These are phyloP conservation scores for Alfaro cultratus DNA, from an alignment of 2,797 vertebrate genomes.

Conservation along the genomic window DNA sequence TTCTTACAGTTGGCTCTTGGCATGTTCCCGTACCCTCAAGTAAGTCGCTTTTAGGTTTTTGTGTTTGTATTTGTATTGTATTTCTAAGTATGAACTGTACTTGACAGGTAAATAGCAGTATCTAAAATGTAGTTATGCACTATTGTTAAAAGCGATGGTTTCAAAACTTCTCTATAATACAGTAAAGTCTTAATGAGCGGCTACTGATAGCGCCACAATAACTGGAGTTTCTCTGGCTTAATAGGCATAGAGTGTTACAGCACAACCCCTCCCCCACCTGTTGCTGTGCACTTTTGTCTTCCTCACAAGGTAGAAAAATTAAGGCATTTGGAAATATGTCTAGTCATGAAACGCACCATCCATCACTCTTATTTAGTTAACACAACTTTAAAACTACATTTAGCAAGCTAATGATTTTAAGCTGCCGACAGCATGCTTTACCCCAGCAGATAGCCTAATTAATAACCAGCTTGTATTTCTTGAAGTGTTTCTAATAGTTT, in stretches of 20 bases:
- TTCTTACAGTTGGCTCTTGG: conserved; percentile 91
- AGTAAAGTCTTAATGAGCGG: not conserved
- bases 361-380: not conserved
- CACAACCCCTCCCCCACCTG: not conserved
- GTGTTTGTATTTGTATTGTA: not conserved
- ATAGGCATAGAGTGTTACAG: not conserved
- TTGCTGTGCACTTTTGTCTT: not conserved
- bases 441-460: not conserved
- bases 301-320: not conserved
- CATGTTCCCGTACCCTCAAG: conserved; percentile 99
- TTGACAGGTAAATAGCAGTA: not conserved
- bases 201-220: not conserved
- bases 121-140: not conserved
- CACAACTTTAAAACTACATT: not conserved
- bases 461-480: not conserved
- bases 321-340: not conserved
- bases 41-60: conserved; percentile 81
- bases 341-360: not conserved
- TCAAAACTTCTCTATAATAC: not conserved
- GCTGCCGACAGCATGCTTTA: not conserved
- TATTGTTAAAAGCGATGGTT: not conserved
- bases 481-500: not conserved
- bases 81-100: not conserved
- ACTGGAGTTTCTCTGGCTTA: not conserved
- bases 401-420: not conserved